Evolutionary conservation across 2,797 vertebrate species (phyloP), one percentile per base, ranked within the genome.

Genomic region (Melopsittacus undulatus): DNA sequence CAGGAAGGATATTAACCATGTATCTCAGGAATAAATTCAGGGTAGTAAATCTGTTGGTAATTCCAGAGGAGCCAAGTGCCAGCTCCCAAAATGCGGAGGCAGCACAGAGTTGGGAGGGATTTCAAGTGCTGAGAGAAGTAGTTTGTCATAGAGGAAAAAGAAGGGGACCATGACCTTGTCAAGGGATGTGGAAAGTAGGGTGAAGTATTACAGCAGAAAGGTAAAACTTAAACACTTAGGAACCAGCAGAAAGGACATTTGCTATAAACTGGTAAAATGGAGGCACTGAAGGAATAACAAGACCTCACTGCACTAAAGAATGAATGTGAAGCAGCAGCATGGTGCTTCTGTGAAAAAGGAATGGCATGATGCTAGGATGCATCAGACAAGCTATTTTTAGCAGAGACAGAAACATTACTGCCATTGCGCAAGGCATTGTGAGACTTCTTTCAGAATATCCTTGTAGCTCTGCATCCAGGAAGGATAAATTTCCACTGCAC

Each of bases 321-420:
- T 43, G 56, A 87, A 82, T 30, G 48, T 40, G 76, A 89, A 92
- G 57, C 80, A 87, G 86, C 77, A 93, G 73, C 0, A 0, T 22
- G 88, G 86, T 64, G 43, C 70, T 89, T 82, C 88, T 63, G 90
- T 84, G 92, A 74, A 67, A 93, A 90, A 76, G 46, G 64, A 95
- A 95, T 52, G 75, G 75, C 61, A 59, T 7, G 56, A 77, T 77
- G 64, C 83, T 92, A 67, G 52, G 56, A 92, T 92, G 90, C 90
- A 92, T 90, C 89, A 89, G 90, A 74, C 46, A 77, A 93, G 96
- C 89, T 97, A 96, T 96, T 97, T 96, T 96, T 96, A 96, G 96
- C 92, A 90, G 89, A 94, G 87, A 83, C 82, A 91, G 96, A 92
- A 90, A 82, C 48, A 64, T 86, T 66, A 81, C 32, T 90, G 86